Evolutionary conservation across 2,888 invertebrate genomes (phyloP).

Genomic region (Spicauda simplicius): DNA sequence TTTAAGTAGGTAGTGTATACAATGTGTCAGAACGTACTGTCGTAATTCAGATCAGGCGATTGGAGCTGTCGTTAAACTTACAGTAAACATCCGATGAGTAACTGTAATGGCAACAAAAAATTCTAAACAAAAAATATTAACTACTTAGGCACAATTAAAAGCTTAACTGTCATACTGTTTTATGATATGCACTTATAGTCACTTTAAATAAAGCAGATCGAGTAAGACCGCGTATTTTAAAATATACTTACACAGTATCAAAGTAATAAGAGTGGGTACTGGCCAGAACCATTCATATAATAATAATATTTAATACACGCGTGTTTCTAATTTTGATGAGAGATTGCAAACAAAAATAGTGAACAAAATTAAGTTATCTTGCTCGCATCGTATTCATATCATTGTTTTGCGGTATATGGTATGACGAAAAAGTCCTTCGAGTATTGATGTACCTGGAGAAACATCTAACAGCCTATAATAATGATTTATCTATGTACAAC

Average conservation of each 20-base stretch:
- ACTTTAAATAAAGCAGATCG: conserved; percentile 14
- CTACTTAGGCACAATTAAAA: conserved; percentile 9
- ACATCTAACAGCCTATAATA: no score
- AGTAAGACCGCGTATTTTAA: conserved; percentile 4
- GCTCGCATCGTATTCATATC: no score
- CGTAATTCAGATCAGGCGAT: background rate
- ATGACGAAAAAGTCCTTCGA: no score
- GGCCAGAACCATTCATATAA: background rate
- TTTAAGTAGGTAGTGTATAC: background rate
- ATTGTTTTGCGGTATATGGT: no score
- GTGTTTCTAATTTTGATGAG: no score
- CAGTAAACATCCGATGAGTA: conserved; percentile 1
- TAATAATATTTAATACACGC: background rate
- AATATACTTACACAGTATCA: conserved; percentile 7
- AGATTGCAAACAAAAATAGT: no score
- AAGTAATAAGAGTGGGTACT: background rate
- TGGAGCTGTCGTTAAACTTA: conserved; percentile 15
- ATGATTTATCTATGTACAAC: no score
- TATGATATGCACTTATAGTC: conserved; percentile 27
- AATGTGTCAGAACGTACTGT: background rate
- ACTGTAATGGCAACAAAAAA: conserved; percentile 6
- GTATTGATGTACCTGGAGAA: no score
- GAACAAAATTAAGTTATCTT: no score
- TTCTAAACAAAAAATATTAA: conserved; percentile 2
- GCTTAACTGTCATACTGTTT: conserved; percentile 19